Evolutionary conservation across 1,140 invertebrate species (phyloP).

Genomic region (Calycopis cecrops): DNA sequence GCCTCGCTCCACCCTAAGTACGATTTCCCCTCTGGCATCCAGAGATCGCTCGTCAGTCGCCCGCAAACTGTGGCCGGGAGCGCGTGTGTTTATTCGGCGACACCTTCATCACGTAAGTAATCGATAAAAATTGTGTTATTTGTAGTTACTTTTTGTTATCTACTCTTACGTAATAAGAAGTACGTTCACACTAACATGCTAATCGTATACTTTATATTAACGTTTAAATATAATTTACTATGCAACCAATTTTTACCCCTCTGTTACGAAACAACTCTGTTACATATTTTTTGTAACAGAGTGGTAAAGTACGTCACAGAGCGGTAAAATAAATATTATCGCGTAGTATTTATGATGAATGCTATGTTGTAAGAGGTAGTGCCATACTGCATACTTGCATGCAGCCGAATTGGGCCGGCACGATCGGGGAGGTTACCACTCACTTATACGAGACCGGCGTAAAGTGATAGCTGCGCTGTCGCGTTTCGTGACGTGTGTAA

Average conservation of each 20-base stretch:
- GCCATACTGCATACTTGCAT: too few species aligned
- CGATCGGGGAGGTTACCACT: too few species aligned
- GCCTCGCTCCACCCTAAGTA: neutral
- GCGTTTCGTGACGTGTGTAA: too few species aligned
- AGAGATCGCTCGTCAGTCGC: neutral
- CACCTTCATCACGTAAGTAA: slow-evolving; percentile 7
- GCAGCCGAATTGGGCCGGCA: too few species aligned
- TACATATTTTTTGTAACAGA: slow-evolving; percentile 11
- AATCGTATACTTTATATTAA: slow-evolving; percentile 3
- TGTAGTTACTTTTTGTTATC: slow-evolving; percentile 2
- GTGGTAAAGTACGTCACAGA: slow-evolving; percentile 13
- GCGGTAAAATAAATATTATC: too few species aligned
- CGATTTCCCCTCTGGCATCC: neutral
- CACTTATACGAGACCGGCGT: too few species aligned
- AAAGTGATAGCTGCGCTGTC: too few species aligned
- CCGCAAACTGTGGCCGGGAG: neutral
- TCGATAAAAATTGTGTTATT: neutral
- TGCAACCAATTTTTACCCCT: slow-evolving; percentile 15
- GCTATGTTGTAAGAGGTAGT: too few species aligned
- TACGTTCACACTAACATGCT: neutral
- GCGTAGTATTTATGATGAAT: too few species aligned
- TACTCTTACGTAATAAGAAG: slow-evolving; percentile 6
- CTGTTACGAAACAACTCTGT: slow-evolving; percentile 11
- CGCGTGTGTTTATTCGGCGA: slow-evolving; percentile 5
- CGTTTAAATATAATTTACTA: slow-evolving; percentile 1